These are phyloP conservation scores for Monomorium pharaonis DNA, from an alignment of 1,140 invertebrate genomes.

Conservation along the genomic window DNA sequence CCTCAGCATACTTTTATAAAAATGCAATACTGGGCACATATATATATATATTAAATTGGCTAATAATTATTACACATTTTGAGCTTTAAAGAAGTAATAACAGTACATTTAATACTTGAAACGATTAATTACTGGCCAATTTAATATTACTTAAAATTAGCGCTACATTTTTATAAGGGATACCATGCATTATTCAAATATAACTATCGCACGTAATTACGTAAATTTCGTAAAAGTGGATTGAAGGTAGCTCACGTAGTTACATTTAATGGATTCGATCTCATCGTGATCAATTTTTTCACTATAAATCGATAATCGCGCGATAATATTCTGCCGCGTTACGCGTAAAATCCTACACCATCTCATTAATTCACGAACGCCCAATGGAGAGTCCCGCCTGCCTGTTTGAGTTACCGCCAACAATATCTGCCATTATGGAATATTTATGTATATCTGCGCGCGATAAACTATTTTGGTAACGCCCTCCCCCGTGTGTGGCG, in stretches of 20 bases:
- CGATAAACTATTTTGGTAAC: slow-evolving; percentile 50
- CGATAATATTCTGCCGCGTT: slow-evolving; percentile 30
- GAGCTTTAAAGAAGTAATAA: too few species aligned
- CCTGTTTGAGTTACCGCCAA: slow-evolving; percentile 47
- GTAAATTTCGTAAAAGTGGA: background rate
- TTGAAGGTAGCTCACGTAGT: background rate
- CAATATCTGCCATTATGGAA: slow-evolving; percentile 53
- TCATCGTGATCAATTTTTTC: background rate
- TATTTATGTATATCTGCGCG: slow-evolving; percentile 42
- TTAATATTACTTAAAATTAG: too few species aligned
- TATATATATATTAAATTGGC: too few species aligned
- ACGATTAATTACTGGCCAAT: too few species aligned
- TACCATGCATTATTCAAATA: background rate
- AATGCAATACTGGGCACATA: too few species aligned
- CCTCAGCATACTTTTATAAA: too few species aligned
- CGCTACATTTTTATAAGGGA: too few species aligned
- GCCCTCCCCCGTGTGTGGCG: background rate
- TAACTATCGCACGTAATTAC: background rate
- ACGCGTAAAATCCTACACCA: background rate
- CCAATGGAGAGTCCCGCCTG: slow-evolving; percentile 27
- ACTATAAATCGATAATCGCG: slow-evolving; percentile 1
- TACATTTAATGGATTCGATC: background rate
- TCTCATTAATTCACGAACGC: slow-evolving; percentile 36
- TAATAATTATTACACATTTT: too few species aligned
- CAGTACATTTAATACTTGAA: too few species aligned